Percentiles rank a stretch among this genome's conserved stretches.
Evolutionary conservation across 1,140 invertebrate genomes (phyloP).

Genomic region (Mesaphorura yosii): DNA sequence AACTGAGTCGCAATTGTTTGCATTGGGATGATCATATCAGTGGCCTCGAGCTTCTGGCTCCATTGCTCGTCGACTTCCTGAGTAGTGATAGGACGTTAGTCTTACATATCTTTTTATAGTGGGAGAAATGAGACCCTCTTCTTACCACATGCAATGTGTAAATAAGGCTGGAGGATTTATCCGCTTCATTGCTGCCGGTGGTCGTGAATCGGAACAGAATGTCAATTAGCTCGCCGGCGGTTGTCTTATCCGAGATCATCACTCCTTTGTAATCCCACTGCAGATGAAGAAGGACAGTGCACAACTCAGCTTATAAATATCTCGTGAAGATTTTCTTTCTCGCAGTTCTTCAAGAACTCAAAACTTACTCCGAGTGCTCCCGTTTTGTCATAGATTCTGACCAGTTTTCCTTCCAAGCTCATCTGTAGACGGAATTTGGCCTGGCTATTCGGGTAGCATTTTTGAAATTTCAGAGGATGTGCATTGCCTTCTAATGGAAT

Average conservation of each 20-base stretch:
- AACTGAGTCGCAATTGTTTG: not conserved
- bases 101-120: not conserved
- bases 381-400: slow-evolving; percentile 81
- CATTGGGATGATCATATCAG: not conserved
- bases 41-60: not conserved
- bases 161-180: too few species aligned
- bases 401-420: slow-evolving; percentile 61
- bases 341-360: not conserved
- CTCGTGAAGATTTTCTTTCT: too few species aligned
- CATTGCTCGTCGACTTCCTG: not conserved
- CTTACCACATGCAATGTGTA: slow-evolving; percentile 29
- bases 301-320: not conserved
- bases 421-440: slow-evolving; percentile 74
- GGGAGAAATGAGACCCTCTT: too few species aligned
- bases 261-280: slow-evolving; percentile 83
- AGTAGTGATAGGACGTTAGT: not conserved
- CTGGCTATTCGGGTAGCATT: slow-evolving; percentile 79
- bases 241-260: slow-evolving; percentile 74
- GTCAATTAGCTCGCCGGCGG: slow-evolving; percentile 75
- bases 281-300: slow-evolving; percentile 30
- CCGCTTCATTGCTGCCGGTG: slow-evolving; percentile 21
- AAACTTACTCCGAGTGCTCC: slow-evolving; percentile 64
- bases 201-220: slow-evolving; percentile 59
- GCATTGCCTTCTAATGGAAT: slow-evolving; percentile 65
- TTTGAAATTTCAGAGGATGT: slow-evolving; percentile 72